These are phyloP conservation scores for Myrmecophaga tridactyla DNA, from an alignment of 2,113 vertebrate genomes.

Conservation along the genomic window DNA sequence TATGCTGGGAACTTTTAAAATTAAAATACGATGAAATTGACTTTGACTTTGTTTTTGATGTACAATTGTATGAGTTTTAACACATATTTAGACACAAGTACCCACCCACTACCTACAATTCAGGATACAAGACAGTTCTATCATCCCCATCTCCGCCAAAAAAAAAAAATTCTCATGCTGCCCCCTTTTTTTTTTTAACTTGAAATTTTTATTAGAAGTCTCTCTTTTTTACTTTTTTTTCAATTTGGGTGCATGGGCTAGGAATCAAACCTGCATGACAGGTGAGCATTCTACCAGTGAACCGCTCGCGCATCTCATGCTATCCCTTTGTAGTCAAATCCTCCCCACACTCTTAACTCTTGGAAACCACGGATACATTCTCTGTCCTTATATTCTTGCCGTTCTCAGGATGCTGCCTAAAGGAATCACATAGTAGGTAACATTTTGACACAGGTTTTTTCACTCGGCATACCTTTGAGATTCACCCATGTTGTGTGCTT, in stretches of 20 bases:
- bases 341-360: neutral
- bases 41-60: neutral
- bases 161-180: neutral
- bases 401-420: conserved; percentile 15
- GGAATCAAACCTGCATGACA: no score
- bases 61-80: neutral
- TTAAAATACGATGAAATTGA: neutral
- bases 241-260: no score
- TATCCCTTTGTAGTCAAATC: neutral
- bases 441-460: neutral
- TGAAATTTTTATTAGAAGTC: no score
- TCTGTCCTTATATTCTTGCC: neutral
- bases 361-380: neutral
- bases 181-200: no score
- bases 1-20: neutral
- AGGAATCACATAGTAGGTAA: neutral
- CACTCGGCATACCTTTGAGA: neutral
- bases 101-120: neutral
- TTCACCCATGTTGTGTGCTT: neutral
- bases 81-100: neutral
- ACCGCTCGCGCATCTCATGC: no score
- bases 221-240: no score
- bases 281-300: no score
- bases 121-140: neutral
- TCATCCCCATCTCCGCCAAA: neutral